Percentiles rank a stretch among this genome's conserved stretches.
phyloP scores from a whole-genome alignment of 2,888 invertebrate species.

The Andrena camellia region DNA sequence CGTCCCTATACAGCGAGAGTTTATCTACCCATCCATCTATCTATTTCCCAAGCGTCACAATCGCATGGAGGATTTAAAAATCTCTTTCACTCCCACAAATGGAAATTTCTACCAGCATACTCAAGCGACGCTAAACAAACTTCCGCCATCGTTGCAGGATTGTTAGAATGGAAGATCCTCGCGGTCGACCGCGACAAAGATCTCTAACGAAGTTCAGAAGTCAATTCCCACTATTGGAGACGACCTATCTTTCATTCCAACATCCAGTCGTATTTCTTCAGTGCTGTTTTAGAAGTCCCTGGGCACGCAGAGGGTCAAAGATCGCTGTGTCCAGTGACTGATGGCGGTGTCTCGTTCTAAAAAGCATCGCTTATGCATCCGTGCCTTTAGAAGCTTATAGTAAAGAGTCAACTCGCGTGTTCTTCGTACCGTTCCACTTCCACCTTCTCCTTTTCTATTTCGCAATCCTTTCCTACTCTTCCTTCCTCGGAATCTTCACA shows the following conservation, averaged over 20 bases:
- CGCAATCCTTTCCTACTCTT: not conserved
- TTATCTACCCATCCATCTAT: not conserved
- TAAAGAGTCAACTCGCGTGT: constrained; percentile 21
- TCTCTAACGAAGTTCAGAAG: constrained; percentile 24
- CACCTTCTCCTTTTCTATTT: not conserved
- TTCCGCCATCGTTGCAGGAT: constrained; percentile 3
- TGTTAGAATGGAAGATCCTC: constrained; percentile 4
- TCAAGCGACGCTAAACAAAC: constrained; percentile 2
- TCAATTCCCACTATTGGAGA: constrained; percentile 4
- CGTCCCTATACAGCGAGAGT: not conserved
- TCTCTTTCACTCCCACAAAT: constrained; percentile 7
- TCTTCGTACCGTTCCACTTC: not conserved
- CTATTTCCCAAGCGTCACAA: constrained; percentile 1
- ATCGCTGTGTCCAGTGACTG: constrained; percentile 4
- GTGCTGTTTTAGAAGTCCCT: constrained; percentile 4
- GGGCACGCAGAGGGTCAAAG: constrained; percentile 12
- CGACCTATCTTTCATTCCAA: not conserved
- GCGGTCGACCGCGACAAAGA: constrained; percentile 8
- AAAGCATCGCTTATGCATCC: constrained; percentile 1
- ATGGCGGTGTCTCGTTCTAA: constrained; percentile 19
- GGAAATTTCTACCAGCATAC: constrained; percentile 11
- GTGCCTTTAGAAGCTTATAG: constrained; percentile 7
- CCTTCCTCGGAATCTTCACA: not conserved
- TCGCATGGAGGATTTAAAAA: not conserved
- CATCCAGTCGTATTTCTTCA: not conserved